phyloP scores from a whole-genome alignment of 2,888 invertebrate species.

The Epinotia nisella region DNA sequence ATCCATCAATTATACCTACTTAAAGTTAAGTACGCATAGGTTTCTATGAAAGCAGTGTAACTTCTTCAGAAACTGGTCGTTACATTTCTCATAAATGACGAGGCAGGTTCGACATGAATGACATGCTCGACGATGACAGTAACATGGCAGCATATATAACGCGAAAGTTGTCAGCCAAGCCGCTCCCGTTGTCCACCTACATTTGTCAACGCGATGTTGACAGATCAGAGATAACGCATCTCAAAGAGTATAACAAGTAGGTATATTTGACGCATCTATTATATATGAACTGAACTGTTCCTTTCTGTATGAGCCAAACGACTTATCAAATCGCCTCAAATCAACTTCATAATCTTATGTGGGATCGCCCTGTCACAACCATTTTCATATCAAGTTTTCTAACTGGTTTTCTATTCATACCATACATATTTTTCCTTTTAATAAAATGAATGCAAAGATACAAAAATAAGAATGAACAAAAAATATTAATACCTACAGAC shows the following conservation, averaged over 20 bases:
- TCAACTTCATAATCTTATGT: neutral
- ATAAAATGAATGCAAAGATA: too few species aligned
- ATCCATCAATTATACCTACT: too few species aligned
- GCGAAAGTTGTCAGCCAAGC: conserved; percentile 32
- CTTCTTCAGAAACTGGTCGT: neutral
- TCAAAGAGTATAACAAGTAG: too few species aligned
- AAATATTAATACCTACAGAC: too few species aligned
- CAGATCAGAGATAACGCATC: conserved; percentile 27
- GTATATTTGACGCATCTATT: too few species aligned
- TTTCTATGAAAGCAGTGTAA: neutral
- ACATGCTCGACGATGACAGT: conserved; percentile 21
- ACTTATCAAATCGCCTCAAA: neutral
- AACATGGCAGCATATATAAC: conserved; percentile 17
- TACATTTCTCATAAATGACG: conserved; percentile 2
- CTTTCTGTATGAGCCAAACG: conserved; percentile 1
- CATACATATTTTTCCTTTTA: too few species aligned
- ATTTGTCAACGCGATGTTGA: conserved; percentile 26
- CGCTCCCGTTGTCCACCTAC: conserved; percentile 31
- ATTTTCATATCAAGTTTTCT: neutral
- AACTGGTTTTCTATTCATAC: too few species aligned
- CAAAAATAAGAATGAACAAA: too few species aligned
- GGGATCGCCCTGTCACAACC: neutral
- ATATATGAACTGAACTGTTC: neutral
- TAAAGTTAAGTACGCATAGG: neutral
- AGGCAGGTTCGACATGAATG: conserved; percentile 10